Evolutionary conservation across 2,888 invertebrate genomes (phyloP).

Genomic region (Pseudococcus jackbeardsleyi): DNA sequence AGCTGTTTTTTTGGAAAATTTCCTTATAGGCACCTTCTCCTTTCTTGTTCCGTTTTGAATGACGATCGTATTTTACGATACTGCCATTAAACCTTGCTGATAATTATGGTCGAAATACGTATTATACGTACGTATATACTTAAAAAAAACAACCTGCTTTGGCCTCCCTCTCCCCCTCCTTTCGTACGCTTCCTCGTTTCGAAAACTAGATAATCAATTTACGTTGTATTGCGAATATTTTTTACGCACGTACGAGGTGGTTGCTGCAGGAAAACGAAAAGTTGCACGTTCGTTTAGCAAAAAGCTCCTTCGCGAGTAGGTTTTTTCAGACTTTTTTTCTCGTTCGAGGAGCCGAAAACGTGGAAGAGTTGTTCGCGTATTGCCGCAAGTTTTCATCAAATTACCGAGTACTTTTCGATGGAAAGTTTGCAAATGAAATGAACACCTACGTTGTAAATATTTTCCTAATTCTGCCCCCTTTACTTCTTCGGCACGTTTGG

Average conservation of each 20-base stretch:
- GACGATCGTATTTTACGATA: slow-evolving; percentile 13
- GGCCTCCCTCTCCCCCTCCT: neutral
- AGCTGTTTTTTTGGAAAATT: slow-evolving; percentile 1
- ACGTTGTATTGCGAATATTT: neutral
- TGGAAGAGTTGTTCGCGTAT: neutral
- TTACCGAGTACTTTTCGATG: neutral
- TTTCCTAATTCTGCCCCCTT: neutral
- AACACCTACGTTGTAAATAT: slow-evolving; percentile 18
- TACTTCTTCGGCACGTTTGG: no score
- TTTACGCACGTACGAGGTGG: neutral
- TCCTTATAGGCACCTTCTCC: neutral
- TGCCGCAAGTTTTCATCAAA: slow-evolving; percentile 14
- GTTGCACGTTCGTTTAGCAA: neutral
- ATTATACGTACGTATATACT: neutral
- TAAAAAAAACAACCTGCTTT: neutral
- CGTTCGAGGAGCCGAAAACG: neutral
- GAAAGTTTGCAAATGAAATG: slow-evolving; percentile 5
- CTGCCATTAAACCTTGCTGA: neutral
- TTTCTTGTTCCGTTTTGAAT: neutral
- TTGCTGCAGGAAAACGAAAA: neutral
- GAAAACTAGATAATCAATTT: neutral
- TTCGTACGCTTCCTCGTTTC: neutral
- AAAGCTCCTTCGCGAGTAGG: neutral
- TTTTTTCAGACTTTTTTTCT: neutral
- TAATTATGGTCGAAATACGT: neutral